These are phyloP conservation scores for Nothoprocta pentlandii DNA, from an alignment of 2,113 vertebrate species.

Conservation along the genomic window DNA sequence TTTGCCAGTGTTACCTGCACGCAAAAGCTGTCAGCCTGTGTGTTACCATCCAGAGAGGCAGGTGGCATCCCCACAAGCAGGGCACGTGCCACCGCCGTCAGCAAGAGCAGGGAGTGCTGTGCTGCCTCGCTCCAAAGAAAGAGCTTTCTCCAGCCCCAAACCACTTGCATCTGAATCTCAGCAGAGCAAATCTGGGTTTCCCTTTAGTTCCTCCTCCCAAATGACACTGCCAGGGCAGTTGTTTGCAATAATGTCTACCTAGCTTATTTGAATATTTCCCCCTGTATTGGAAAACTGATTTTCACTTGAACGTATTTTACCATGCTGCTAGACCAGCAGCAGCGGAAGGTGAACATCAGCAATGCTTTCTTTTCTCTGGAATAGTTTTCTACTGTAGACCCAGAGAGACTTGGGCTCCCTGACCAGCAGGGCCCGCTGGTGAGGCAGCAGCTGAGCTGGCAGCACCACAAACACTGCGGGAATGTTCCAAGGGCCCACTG, in stretches of 20 bases:
- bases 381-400: neutral
- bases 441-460: neutral
- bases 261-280: neutral
- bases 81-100: accelerated
- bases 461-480: neutral
- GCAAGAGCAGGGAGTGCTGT: neutral
- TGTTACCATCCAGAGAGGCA: neutral
- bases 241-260: neutral
- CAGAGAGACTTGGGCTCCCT: neutral
- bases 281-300: neutral
- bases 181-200: neutral
- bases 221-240: neutral
- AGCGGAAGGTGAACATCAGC: neutral
- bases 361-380: neutral
- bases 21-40: neutral
- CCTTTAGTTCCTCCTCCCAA: neutral
- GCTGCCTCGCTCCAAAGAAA: neutral
- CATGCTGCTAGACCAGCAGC: neutral
- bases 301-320: neutral
- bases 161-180: neutral
- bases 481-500: neutral
- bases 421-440: neutral
- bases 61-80: neutral
- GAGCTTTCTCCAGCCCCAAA: too few relatives aligned
- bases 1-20: neutral